These are phyloP conservation scores for Sturnus vulgaris DNA, from an alignment of 2,113 vertebrate species.

Conservation along the genomic window DNA sequence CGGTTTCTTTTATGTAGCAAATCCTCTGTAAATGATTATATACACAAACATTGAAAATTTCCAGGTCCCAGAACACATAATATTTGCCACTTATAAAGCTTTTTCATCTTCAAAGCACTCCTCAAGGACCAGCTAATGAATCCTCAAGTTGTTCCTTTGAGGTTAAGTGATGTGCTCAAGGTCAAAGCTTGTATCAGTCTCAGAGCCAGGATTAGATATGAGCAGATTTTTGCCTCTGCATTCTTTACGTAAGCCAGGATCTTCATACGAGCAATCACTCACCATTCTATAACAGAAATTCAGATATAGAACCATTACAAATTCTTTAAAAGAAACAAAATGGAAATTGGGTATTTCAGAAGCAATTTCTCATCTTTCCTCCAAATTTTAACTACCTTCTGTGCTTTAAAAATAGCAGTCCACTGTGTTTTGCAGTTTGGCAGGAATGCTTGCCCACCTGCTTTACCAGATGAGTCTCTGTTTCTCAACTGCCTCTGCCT, in stretches of 20 bases:
- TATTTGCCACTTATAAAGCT: conserved; percentile 21
- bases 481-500: neutral
- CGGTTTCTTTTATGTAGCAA: conserved; percentile 5
- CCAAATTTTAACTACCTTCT: neutral
- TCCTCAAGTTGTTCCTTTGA: conserved; percentile 29
- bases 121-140: neutral
- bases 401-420: neutral
- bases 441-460: neutral
- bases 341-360: neutral
- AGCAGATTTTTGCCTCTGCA: neutral
- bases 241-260: neutral
- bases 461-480: neutral
- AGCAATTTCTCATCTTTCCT: neutral
- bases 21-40: conserved; percentile 51
- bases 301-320: neutral
- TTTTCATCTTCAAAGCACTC: conserved; percentile 59
- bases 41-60: conserved; percentile 49
- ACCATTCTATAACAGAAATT: neutral
- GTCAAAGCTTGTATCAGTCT: conserved; percentile 19
- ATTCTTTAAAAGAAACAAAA: neutral
- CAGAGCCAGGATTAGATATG: neutral
- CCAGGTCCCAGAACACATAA: conserved; percentile 8
- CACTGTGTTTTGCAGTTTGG: neutral
- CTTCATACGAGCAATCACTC: neutral
- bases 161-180: conserved; percentile 40